Evolutionary conservation across 2,888 invertebrate genomes (phyloP).

Genomic region (Trissolcus brochymenae): DNA sequence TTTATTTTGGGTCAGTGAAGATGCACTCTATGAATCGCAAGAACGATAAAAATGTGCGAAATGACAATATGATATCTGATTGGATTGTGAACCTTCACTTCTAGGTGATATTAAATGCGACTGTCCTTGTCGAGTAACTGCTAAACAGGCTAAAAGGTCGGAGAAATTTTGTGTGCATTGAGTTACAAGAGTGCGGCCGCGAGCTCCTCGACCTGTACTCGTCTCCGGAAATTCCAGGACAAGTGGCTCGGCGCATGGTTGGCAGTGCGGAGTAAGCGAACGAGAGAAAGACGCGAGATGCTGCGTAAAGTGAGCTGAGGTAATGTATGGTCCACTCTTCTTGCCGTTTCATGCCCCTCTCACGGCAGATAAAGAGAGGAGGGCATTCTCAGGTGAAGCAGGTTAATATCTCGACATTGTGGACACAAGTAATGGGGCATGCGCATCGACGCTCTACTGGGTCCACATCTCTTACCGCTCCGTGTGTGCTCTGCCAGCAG

Average conservation of each 20-base stretch:
- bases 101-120: not conserved
- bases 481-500: slow-evolving; percentile 55
- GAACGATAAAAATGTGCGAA: too few relatives aligned
- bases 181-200: slow-evolving; percentile 49
- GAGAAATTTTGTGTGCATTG: slow-evolving; percentile 55
- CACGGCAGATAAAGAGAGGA: slow-evolving; percentile 61
- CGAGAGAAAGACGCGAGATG: slow-evolving; percentile 49
- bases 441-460: slow-evolving; percentile 63
- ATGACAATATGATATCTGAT: too few relatives aligned
- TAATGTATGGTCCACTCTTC: slow-evolving; percentile 61
- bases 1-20: too few relatives aligned
- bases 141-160: slow-evolving; percentile 57
- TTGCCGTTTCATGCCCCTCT: slow-evolving; percentile 57
- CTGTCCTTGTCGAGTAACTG: slow-evolving; percentile 49
- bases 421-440: slow-evolving; percentile 72
- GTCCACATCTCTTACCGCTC: slow-evolving; percentile 60
- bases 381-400: slow-evolving; percentile 69
- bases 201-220: slow-evolving; percentile 59
- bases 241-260: slow-evolving; percentile 63
- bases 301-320: slow-evolving; percentile 61
- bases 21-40: too few relatives aligned
- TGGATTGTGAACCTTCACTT: too few relatives aligned
- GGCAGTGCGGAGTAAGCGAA: slow-evolving; percentile 56
- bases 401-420: slow-evolving; percentile 73
- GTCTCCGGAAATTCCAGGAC: slow-evolving; percentile 70